phyloP scores from a whole-genome alignment of 2,797 vertebrate genomes.

The Synaphobranchus kaupii region DNA sequence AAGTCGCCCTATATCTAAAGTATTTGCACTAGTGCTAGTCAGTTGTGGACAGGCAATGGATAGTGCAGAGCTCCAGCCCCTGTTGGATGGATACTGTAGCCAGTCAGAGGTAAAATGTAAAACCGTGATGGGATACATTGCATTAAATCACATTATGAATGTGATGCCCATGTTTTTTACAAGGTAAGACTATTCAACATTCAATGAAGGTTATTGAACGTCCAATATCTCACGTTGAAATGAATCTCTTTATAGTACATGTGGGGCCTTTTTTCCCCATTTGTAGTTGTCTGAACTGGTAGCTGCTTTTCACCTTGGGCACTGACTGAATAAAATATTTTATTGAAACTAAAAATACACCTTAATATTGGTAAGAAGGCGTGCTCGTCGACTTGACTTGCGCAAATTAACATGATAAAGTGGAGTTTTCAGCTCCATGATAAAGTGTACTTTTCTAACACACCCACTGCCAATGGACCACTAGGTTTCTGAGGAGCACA shows the following conservation, averaged over 20 bases:
- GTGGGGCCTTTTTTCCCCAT: constrained; percentile 28
- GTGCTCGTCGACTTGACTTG: not conserved
- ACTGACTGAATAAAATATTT: constrained; percentile 44
- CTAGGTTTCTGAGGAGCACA: constrained; percentile 52
- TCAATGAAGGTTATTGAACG: constrained; percentile 61
- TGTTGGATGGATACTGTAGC: not conserved
- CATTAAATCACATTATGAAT: not conserved
- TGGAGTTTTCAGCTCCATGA: constrained; percentile 29
- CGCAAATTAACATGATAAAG: constrained; percentile 17
- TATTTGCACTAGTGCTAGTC: constrained; percentile 75
- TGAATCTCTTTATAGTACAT: constrained; percentile 48
- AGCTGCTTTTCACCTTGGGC: constrained; percentile 45
- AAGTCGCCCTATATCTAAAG: constrained; percentile 75
- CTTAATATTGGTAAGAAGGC: constrained; percentile 9
- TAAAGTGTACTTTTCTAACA: constrained; percentile 45
- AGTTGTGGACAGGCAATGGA: constrained; percentile 50
- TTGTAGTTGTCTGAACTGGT: constrained; percentile 3
- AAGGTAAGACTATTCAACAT: constrained; percentile 38
- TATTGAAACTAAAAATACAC: constrained; percentile 14
- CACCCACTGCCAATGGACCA: constrained; percentile 45
- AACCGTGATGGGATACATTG: not conserved
- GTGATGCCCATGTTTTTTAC: constrained; percentile 45
- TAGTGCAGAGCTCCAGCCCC: not conserved
- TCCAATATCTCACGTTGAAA: constrained; percentile 43
- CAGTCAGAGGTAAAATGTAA: not conserved